Conservation (phyloP, 2,797 vertebrate genomes). For the Pteropus rufus region DNA sequence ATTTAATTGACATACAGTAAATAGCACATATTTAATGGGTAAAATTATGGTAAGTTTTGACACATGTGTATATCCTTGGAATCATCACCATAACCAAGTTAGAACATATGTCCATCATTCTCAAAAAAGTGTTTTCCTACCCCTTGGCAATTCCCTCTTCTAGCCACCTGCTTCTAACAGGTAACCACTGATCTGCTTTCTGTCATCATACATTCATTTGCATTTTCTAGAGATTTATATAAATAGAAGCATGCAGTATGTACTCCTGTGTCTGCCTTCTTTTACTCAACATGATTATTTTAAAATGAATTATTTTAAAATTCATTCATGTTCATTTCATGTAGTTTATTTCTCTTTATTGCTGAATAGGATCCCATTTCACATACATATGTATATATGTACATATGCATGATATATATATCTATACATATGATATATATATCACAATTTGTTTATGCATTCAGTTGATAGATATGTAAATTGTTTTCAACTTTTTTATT, state of each 20-base stretch:
- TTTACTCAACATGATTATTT: background rate
- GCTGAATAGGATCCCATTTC: background rate
- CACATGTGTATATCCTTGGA: background rate
- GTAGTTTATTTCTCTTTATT: background rate
- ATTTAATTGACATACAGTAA: background rate
- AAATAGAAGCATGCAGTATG: background rate
- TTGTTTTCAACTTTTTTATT: background rate
- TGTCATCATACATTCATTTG: background rate
- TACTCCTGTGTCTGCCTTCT: background rate
- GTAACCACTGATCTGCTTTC: background rate
- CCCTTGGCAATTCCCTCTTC: too few relatives aligned
- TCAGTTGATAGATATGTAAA: background rate
- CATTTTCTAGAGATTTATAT: background rate
- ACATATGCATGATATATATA: background rate
- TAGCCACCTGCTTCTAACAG: too few relatives aligned
- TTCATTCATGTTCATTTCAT: background rate
- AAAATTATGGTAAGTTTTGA: background rate
- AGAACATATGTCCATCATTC: background rate
- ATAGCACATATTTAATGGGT: background rate
- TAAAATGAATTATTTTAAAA: conserved; percentile 27
- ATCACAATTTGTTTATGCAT: background rate
- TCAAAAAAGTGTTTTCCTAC: background rate
- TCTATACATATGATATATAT: background rate
- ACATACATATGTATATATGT: background rate
- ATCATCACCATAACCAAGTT: background rate